Conservation (phyloP, 2,797 vertebrate genomes). For the Tenualosa ilisha region DNA sequence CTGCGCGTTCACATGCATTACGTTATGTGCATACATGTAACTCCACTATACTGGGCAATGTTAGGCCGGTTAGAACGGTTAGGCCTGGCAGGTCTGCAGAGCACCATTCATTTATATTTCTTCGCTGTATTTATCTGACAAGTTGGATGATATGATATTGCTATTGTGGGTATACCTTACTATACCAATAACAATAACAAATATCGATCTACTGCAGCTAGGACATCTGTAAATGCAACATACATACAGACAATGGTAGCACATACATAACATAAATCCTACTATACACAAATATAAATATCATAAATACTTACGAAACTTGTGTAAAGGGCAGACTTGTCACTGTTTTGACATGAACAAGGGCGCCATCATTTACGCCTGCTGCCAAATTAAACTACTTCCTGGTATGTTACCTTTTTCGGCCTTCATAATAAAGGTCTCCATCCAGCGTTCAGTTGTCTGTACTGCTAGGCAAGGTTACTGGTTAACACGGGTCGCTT, state of each 20-base stretch:
- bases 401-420: neutral
- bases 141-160: no score
- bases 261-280: neutral
- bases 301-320: neutral
- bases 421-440: neutral
- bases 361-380: slow-evolving; percentile 4
- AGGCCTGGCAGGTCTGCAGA: no score
- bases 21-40: no score
- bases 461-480: no score
- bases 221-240: neutral
- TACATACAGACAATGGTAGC: neutral
- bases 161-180: no score
- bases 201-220: neutral
- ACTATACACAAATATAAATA: no score
- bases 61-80: no score
- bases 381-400: neutral
- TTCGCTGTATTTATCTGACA: neutral
- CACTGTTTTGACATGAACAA: neutral
- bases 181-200: neutral
- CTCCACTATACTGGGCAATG: no score
- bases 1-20: no score
- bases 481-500: no score
- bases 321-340: neutral
- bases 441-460: neutral
- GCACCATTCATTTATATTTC: neutral